Evolutionary conservation across 1,140 invertebrate species (phyloP), one percentile per base, ranked within the genome.

Genomic region (Solenopsis invicta): DNA sequence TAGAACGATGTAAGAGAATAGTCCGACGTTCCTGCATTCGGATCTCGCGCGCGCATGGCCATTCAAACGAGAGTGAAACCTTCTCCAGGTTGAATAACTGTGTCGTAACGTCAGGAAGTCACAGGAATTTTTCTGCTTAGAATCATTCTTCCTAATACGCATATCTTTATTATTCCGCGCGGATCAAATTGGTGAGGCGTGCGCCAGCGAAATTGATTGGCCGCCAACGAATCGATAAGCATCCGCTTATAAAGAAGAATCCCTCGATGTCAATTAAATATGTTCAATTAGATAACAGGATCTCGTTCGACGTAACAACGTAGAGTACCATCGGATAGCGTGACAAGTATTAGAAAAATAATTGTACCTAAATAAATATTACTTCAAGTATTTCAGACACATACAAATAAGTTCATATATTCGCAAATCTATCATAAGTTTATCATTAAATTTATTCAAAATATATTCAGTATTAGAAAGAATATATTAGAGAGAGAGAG

Each of bases 51-150:
- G 48, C 85, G 48, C 62, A 52, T 52, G 34, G 50, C 41, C 54
- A 56, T 64, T 69, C 76, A 54, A 86, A 87, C 88, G 80, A 89
- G 88, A 90, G 89, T 90, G 89, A 90, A 90, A 90, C 86, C 62
- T 78, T 8, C 24, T 41, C 61, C 74, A 80, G 75, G 80, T 90
- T 90, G 88, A 85, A 89, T 90, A 90, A 90, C 88, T 54, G 86
- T 85, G 88, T 89, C 85, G 89, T 85, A 90, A 90, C 85, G 52
- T 41, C 59, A 87, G 85, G 78, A 90, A 89, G 71, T 77, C 52
- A 10, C 41, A 6, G 59, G 24, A 21, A 41, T 45, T 75, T 64
- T 69, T 59, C 16, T 16, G 50, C 48, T 48, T 41, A n/a, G 45
- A 21, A 10, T 29, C 24, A 21, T 56, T 69, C 64, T 45, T 66